These are phyloP conservation scores for human (Homo sapiens) DNA, from an alignment of 2,113 vertebrate genomes.

Conservation along the genomic window DNA sequence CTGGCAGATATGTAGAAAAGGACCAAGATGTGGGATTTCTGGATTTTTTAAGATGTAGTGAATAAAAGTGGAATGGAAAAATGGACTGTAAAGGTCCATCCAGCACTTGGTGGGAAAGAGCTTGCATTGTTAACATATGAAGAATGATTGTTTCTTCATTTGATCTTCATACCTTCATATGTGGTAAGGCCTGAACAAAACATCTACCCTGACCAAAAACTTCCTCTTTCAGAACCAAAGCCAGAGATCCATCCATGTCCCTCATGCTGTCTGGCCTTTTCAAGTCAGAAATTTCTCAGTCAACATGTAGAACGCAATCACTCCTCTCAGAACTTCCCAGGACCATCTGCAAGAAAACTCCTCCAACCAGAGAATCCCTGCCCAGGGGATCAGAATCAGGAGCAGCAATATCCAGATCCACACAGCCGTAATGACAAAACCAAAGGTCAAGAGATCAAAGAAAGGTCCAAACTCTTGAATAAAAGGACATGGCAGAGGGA, in stretches of 20 bases:
- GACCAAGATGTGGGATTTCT: not conserved
- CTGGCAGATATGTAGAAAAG: not conserved
- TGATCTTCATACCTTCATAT: too few species aligned
- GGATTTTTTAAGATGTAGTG: not conserved
- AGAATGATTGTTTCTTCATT: not conserved
- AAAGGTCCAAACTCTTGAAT: not conserved
- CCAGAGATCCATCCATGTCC: slow-evolving; percentile 46
- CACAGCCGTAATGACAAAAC: not conserved
- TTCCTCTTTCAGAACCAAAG: slow-evolving; percentile 40
- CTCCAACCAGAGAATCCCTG: not conserved
- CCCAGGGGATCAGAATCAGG: not conserved
- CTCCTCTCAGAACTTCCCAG: not conserved
- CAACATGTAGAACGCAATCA: slow-evolving; percentile 40
- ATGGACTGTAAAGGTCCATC: not conserved
- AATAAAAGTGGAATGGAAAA: not conserved
- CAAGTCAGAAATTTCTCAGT: slow-evolving; percentile 61
- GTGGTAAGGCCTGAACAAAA: too few species aligned
- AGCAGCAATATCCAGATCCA: not conserved
- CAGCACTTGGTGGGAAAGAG: not conserved
- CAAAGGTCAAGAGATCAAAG: not conserved
- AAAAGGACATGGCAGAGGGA: not conserved
- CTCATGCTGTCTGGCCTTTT: slow-evolving; percentile 64
- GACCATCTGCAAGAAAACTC: not conserved
- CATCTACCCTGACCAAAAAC: not conserved
- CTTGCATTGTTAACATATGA: not conserved